Evolutionary conservation across 2,888 invertebrate genomes (phyloP).

Genomic region (Nomada ferruginata): DNA sequence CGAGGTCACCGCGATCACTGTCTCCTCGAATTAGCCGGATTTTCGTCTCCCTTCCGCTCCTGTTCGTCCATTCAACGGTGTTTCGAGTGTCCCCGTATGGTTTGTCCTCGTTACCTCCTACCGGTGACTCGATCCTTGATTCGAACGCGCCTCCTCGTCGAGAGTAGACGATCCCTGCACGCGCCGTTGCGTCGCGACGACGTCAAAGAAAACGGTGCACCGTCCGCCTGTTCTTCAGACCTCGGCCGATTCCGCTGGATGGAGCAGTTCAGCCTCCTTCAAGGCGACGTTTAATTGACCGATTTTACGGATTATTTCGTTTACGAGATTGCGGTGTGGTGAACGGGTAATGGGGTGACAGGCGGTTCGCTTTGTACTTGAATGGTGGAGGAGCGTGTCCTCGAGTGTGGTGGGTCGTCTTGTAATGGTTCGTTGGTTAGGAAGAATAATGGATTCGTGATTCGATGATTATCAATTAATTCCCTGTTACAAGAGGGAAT

Average conservation of each 20-base stretch:
- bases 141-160: conserved; percentile 16
- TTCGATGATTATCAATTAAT: too few species aligned
- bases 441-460: too few species aligned
- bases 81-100: conserved; percentile 22
- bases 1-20: conserved; percentile 78
- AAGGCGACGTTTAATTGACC: conserved; percentile 71
- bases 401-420: neutral
- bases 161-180: conserved; percentile 57
- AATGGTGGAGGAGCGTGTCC: neutral
- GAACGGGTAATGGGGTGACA: conserved; percentile 3
- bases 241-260: conserved; percentile 33
- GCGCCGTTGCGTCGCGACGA: conserved; percentile 60
- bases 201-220: conserved; percentile 59
- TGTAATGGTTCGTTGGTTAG: neutral
- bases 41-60: conserved; percentile 42
- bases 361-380: neutral
- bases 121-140: conserved; percentile 24
- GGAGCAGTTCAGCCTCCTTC: conserved; percentile 33
- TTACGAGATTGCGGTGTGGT: conserved; percentile 1
- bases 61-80: conserved; percentile 35
- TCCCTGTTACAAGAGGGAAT: too few species aligned
- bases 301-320: conserved; percentile 75
- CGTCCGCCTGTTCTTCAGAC: conserved; percentile 32
- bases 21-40: conserved; percentile 74
- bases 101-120: conserved; percentile 16